These are phyloP conservation scores for Micrasema longulum DNA, from an alignment of 1,140 invertebrate species.

Conservation along the genomic window DNA sequence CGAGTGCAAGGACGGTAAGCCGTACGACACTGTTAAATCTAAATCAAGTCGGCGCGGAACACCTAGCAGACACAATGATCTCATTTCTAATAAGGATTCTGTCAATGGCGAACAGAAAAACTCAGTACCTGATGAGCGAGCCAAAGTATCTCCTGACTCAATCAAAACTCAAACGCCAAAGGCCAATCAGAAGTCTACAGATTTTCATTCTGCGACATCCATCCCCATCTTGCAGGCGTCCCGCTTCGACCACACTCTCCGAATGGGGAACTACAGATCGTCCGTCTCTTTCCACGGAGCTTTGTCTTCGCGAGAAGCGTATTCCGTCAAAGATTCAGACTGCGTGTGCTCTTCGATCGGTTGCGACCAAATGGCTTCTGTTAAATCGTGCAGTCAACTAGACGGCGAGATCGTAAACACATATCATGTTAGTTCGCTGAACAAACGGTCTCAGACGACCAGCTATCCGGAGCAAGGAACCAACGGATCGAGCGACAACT, in stretches of 20 bases:
- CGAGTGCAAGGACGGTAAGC: slow-evolving; percentile 48
- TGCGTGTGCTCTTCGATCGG: slow-evolving; percentile 37
- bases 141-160: slow-evolving; percentile 6
- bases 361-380: slow-evolving; percentile 45
- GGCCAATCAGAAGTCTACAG: slow-evolving; percentile 4
- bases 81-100: slow-evolving; percentile 40
- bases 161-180: background rate
- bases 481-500: slow-evolving; percentile 51
- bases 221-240: slow-evolving; percentile 67
- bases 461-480: slow-evolving; percentile 44
- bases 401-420: slow-evolving; percentile 16
- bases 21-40: background rate
- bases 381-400: slow-evolving; percentile 21
- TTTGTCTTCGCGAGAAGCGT: slow-evolving; percentile 38
- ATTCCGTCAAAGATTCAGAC: slow-evolving; percentile 38
- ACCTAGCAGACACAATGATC: slow-evolving; percentile 29
- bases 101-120: slow-evolving; percentile 1
- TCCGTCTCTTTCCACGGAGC: slow-evolving; percentile 40
- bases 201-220: slow-evolving; percentile 59
- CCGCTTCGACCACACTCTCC: slow-evolving; percentile 63
- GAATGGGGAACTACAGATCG: slow-evolving; percentile 63
- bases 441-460: slow-evolving; percentile 59
- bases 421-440: slow-evolving; percentile 15
- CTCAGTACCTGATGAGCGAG: slow-evolving; percentile 2
- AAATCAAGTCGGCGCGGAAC: background rate